Evolutionary conservation across 2,888 invertebrate species (phyloP), one percentile per base, ranked within the genome.

Genomic region (Lasius platythorax): DNA sequence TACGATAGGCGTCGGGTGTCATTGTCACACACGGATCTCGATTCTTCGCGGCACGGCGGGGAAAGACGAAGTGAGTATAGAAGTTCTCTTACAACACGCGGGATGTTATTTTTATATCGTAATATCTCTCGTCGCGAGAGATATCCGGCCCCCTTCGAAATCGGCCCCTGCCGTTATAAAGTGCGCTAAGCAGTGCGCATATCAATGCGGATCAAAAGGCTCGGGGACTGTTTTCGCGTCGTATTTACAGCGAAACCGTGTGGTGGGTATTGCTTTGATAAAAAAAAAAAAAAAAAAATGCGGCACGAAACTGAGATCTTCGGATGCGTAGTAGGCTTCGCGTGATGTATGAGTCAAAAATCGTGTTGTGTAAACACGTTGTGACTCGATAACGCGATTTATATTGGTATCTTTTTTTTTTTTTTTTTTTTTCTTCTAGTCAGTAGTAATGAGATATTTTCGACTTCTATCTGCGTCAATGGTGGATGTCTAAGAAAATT

Each of bases 1-100:
- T 43, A 74, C 58, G 61, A 75, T 46, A 75, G 76, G 76, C 74
- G 74, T 66, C 46, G 74, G 66, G 15, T 28, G 43, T 67, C 50
- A 50, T 23, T 50, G 66, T 1, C 5, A 37, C 6, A 68, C 37
- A 46, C 6, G 61, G n/a, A 74, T 74, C 40, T 63, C n/a, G 23
- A 18, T 5, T 58, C 15, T 18, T 64, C 11, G 58, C 11, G 30
- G 15, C 3, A 9, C 8, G 18, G 15, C 40, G 43, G 3, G 33
- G 64, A 4, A 33, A 9, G 37, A 11, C 37, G 37, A 37, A 64
- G 37, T n/a, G 64, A 64, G 64, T n/a, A 37, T 33, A n/a, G 18
- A 64, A 33, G 37, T 12, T 23, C 23, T 23, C 23, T 58, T 23
- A 3, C 11, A 4, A 11, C 2, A 9, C 2, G 23, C 23, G n/a